A percentile compares a stretch with the other conserved stretches of the same genome.
Evolutionary conservation across 2,113 vertebrate genomes (phyloP).

Genomic region (Ceyx cyanopectus): DNA sequence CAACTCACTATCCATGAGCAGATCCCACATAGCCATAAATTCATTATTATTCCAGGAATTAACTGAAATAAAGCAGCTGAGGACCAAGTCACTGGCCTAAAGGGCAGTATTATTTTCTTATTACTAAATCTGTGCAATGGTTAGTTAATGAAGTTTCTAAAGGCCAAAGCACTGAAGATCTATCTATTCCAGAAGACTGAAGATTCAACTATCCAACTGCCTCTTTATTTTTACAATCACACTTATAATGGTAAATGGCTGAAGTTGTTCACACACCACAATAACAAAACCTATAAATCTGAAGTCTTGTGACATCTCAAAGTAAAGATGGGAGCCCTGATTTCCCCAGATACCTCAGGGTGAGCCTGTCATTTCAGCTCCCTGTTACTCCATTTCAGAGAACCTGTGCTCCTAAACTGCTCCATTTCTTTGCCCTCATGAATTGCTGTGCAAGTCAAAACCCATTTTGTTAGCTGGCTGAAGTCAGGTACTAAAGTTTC

Average conservation of each 20-base stretch:
- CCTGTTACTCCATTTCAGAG: fast-evolving
- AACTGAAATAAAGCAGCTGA: background rate
- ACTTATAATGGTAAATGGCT: background rate
- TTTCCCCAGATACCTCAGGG: background rate
- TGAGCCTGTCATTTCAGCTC: background rate
- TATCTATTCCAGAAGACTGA: background rate
- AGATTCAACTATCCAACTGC: background rate
- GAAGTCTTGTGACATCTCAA: background rate
- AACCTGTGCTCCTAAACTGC: background rate
- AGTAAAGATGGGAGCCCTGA: fast-evolving
- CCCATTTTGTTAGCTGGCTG: background rate
- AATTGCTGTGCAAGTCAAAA: background rate
- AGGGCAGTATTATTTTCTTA: background rate
- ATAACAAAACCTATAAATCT: background rate
- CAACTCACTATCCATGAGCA: background rate
- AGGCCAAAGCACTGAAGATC: background rate
- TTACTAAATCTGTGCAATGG: background rate
- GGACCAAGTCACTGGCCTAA: background rate
- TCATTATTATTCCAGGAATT: background rate
- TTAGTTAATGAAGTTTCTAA: background rate
- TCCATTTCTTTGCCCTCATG: background rate
- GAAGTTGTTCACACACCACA: background rate
- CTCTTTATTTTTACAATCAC: background rate
- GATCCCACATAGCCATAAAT: background rate
- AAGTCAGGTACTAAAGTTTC: background rate